These are phyloP conservation scores for Trinectes maculatus DNA, from an alignment of 2,113 vertebrate genomes.

Conservation along the genomic window DNA sequence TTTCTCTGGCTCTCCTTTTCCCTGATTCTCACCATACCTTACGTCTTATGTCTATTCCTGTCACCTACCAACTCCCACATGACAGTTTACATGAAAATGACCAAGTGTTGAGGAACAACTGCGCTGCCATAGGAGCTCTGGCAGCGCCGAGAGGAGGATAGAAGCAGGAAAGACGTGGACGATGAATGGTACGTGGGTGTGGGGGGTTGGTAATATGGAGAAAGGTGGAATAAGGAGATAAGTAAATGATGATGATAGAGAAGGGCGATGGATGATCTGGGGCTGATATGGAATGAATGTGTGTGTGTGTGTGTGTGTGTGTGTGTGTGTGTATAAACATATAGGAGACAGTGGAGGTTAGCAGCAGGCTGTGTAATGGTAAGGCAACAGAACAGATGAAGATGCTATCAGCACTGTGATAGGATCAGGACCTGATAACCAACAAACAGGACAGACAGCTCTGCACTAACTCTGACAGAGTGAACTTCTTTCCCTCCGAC, in stretches of 20 bases:
- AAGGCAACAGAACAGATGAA: constrained; percentile 77
- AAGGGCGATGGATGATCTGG: constrained; percentile 69
- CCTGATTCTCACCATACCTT: constrained; percentile 24
- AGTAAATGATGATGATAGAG: constrained; percentile 75
- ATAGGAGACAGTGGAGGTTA: constrained; percentile 51
- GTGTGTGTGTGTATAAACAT: no score
- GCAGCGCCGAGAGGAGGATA: constrained; percentile 40
- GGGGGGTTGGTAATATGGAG: constrained; percentile 58
- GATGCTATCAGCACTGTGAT: constrained; percentile 75
- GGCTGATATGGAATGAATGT: constrained; percentile 63
- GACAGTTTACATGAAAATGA: constrained; percentile 41
- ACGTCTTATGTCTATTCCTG: constrained; percentile 33
- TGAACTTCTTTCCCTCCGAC: constrained; percentile 60
- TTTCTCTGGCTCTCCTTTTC: constrained; percentile 7
- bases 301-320: no score
- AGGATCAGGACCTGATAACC: constrained; percentile 71
- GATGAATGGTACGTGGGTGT: constrained; percentile 66
- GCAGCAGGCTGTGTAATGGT: constrained; percentile 43
- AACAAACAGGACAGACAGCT: constrained; percentile 74
- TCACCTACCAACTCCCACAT: constrained; percentile 44
- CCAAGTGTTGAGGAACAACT: constrained; percentile 34
- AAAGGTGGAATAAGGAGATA: constrained; percentile 76
- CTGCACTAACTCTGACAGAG: constrained; percentile 58
- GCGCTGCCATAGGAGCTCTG: constrained; percentile 30
- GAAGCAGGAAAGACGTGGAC: constrained; percentile 54